These are phyloP conservation scores for Pygmarrhopalites habei DNA, from an alignment of 1,140 invertebrate genomes.

Conservation along the genomic window DNA sequence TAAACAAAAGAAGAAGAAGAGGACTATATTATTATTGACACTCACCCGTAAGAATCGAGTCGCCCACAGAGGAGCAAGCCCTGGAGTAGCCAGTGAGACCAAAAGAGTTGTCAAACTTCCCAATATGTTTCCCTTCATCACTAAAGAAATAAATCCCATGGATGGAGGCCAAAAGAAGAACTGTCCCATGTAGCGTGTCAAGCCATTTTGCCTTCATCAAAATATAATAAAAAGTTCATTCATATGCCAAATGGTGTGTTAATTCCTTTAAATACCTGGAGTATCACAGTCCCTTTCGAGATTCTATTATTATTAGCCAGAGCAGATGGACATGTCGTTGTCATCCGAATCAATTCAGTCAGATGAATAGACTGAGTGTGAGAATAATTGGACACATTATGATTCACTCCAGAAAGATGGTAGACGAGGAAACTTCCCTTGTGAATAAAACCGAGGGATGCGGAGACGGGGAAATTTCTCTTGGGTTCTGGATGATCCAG, in stretches of 20 bases:
- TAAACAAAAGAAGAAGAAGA: background rate
- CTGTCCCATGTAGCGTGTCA: background rate
- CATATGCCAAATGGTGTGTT: background rate
- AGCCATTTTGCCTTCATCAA: constrained; percentile 13
- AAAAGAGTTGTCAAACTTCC: constrained; percentile 18
- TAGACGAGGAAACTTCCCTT: constrained; percentile 20
- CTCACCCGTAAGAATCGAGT: constrained; percentile 19
- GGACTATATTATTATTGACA: no score
- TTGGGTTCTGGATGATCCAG: constrained; percentile 1
- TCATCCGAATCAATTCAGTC: background rate
- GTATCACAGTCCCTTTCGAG: constrained; percentile 7
- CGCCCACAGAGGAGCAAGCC: background rate
- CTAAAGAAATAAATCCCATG: constrained; percentile 22
- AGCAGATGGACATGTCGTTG: background rate
- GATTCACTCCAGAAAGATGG: constrained; percentile 9
- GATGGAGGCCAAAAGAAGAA: constrained; percentile 22
- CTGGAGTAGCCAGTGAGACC: constrained; percentile 5
- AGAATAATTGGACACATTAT: background rate
- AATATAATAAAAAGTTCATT: background rate
- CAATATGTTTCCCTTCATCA: constrained; percentile 17
- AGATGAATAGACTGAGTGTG: constrained; percentile 16
- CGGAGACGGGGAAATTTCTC: constrained; percentile 4
- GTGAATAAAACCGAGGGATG: constrained; percentile 15
- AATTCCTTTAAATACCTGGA: background rate
- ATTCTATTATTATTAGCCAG: constrained; percentile 1